These are phyloP conservation scores for Aplochiton taeniatus DNA, from an alignment of 2,797 vertebrate species.

Conservation along the genomic window DNA sequence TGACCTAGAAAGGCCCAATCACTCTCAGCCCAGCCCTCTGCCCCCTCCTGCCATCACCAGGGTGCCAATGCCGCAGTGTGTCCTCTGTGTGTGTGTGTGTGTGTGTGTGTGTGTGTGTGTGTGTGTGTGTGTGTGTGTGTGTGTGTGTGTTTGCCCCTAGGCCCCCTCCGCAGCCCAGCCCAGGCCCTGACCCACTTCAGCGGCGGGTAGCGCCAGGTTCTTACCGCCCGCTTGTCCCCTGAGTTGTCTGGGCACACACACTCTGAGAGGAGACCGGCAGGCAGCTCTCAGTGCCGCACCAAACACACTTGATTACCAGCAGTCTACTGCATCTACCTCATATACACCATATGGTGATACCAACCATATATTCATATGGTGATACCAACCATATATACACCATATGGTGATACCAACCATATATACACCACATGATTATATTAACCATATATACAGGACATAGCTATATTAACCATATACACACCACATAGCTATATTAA, in stretches of 20 bases:
- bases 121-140: conserved; percentile 10
- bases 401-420: too few relatives aligned
- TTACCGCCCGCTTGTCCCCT: conserved; percentile 63
- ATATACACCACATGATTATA: too few relatives aligned
- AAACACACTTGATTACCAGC: too few relatives aligned
- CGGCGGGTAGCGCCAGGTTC: conserved; percentile 63
- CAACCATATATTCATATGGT: too few relatives aligned
- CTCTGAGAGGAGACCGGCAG: conserved; percentile 34
- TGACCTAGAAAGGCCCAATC: conserved; percentile 86
- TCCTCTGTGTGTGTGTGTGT: conserved; percentile 20
- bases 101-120: conserved; percentile 15
- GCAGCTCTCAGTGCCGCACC: too few relatives aligned
- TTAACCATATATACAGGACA: too few relatives aligned
- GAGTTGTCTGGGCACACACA: conserved; percentile 61
- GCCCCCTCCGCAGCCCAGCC: conserved; percentile 29
- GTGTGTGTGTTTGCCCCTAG: conserved; percentile 14
- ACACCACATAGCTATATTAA: too few relatives aligned
- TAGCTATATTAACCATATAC: too few relatives aligned
- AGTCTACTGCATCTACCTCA: too few relatives aligned
- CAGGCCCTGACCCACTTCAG: conserved; percentile 74
- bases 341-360: too few relatives aligned
- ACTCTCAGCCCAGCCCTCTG: conserved; percentile 74
- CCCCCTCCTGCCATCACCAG: conserved; percentile 74
- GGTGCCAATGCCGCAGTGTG: conserved; percentile 63
- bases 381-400: too few relatives aligned